Base-by-base conservation (phyloP, 2,888 invertebrate genomes). In the Atethmia centrago region DNA sequence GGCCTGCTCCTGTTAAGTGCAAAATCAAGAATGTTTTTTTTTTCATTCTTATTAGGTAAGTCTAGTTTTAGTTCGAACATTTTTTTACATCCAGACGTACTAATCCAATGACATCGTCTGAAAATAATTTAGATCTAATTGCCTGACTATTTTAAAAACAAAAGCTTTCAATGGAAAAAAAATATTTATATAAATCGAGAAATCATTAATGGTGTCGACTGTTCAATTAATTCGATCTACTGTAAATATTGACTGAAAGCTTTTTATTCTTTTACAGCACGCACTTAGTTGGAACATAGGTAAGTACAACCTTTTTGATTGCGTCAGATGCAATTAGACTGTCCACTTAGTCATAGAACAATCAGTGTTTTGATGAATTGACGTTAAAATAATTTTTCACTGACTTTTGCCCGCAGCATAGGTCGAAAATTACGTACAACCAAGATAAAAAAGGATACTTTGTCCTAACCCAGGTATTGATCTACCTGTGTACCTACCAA, bases 281-380 rank as follows among this genome's bases (percentile, higher is more conserved):
- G 51, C 21, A 71, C n/a, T 67, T 66, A 79, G 25, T n/a, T 55
- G 31, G 14, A 10, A 66, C 40, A 47, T 25, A 14, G 36, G n/a
- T n/a, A 42, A 36, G n/a, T n/a, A 42, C 42, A 56, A 40, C 49
- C 8, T 36, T 49, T 42, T 61, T 40, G 28, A 71, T 51, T 12
- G 40, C 7, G n/a, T 16, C 0, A 55, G 79, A 79, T 66, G 21
- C 51, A 79, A 58, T 63, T 62, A 64, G 5, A n/a, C n/a, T n/a
- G n/a, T n/a, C n/a, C n/a, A n/a, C 21, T 55, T 25, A 31, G n/a
- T 42, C 10, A 28, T n/a, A 2, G 3, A 21, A 28, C 25, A 25
- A 47, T 56, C 16, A 16, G 1, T 25, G 5, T 36, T 25, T 42
- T 12, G 42, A 42, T 12, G 4, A 25, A 55, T 12, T n/a, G 7